Evolutionary conservation across 2,888 invertebrate species (phyloP).

Genomic region (Noctua comes): DNA sequence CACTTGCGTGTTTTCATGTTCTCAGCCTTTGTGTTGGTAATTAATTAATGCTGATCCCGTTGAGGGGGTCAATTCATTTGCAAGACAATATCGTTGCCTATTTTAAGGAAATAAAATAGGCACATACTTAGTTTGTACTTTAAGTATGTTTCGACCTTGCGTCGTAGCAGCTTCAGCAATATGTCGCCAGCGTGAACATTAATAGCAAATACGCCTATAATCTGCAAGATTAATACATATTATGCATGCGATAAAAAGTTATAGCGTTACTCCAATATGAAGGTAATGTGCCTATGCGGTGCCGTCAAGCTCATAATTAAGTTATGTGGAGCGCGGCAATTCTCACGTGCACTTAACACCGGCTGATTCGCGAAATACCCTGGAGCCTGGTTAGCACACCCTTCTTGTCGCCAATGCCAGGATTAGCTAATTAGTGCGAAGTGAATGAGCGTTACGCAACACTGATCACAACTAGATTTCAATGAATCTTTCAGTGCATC

Average conservation of each 20-base stretch:
- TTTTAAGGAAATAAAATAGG: background rate
- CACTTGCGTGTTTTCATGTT: slow-evolving; percentile 21
- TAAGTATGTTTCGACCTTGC: background rate
- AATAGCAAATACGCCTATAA: slow-evolving; percentile 35
- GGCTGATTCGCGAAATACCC: slow-evolving; percentile 82
- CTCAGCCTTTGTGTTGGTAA: slow-evolving; percentile 8
- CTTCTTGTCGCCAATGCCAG: slow-evolving; percentile 72
- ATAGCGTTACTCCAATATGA: slow-evolving; percentile 50
- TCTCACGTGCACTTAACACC: slow-evolving; percentile 86
- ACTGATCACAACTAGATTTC: slow-evolving; percentile 15
- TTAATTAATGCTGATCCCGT: slow-evolving; percentile 14
- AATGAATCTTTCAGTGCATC: slow-evolving; percentile 10
- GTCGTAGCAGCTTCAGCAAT: slow-evolving; percentile 12
- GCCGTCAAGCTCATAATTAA: slow-evolving; percentile 85
- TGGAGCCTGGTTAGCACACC: slow-evolving; percentile 79
- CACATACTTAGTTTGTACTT: background rate
- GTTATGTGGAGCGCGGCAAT: slow-evolving; percentile 85
- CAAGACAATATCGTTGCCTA: background rate
- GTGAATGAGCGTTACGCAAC: slow-evolving; percentile 43
- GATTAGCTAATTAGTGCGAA: slow-evolving; percentile 67
- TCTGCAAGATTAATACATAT: slow-evolving; percentile 44
- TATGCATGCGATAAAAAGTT: slow-evolving; percentile 51
- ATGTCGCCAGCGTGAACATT: slow-evolving; percentile 24
- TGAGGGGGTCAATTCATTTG: slow-evolving; percentile 11
- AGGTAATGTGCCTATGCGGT: slow-evolving; percentile 63